phyloP scores from a whole-genome alignment of 1,140 invertebrate species.

The Drosophila biarmipes region DNA sequence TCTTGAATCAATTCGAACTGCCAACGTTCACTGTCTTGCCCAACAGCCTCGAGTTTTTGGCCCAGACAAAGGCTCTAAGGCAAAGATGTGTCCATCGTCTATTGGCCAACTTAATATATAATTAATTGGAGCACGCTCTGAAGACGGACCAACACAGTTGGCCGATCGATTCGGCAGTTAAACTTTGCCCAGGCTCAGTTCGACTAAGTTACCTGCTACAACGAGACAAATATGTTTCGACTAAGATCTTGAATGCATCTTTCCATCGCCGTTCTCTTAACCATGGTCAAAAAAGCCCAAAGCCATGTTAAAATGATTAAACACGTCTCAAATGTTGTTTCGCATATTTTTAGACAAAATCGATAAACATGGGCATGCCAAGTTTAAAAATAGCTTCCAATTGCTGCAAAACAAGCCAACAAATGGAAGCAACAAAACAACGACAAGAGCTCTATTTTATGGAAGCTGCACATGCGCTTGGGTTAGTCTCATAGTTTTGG shows the following conservation, averaged over 20 bases:
- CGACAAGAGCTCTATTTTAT: constrained; percentile 6
- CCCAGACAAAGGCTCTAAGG: constrained; percentile 1
- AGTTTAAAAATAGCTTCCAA: constrained; percentile 70
- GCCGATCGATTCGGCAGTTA: constrained; percentile 49
- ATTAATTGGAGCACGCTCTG: constrained; percentile 30
- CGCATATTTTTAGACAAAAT: constrained; percentile 71
- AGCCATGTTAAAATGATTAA: constrained; percentile 36
- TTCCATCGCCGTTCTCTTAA: constrained; percentile 55
- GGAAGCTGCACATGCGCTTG: constrained; percentile 33
- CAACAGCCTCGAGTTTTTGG: constrained; percentile 43
- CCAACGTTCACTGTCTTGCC: constrained; percentile 37
- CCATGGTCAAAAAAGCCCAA: constrained; percentile 64
- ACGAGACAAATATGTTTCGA: constrained; percentile 71
- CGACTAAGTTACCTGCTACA: constrained; percentile 36
- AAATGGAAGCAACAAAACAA: constrained; percentile 8
- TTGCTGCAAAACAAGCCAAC: constrained; percentile 7
- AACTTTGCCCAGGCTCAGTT: constrained; percentile 43
- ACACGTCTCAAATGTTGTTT: constrained; percentile 23
- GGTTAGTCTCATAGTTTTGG: constrained; percentile 51
- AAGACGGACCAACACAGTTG: constrained; percentile 7
- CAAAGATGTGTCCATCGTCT: constrained; percentile 46
- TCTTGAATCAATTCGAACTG: constrained; percentile 41
- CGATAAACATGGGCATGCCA: constrained; percentile 54
- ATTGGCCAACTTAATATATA: constrained; percentile 12
- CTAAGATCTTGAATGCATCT: constrained; percentile 47